These are phyloP conservation scores for Tympanoctomys barrerae DNA, from an alignment of 2,797 vertebrate species.

Conservation along the genomic window DNA sequence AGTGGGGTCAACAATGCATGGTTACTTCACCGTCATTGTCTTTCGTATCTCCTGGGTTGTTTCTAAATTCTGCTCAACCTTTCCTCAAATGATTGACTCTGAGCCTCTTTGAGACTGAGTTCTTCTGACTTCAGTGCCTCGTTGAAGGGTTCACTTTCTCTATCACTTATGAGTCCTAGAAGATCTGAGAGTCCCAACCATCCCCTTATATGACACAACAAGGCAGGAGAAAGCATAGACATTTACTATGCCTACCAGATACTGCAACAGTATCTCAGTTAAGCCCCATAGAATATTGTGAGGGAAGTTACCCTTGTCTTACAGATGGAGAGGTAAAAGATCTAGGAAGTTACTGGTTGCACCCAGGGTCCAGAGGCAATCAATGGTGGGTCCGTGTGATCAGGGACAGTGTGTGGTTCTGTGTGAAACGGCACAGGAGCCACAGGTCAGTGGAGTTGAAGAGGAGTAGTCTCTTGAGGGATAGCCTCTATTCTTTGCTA, in stretches of 20 bases:
- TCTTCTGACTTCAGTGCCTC: background rate
- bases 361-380: background rate
- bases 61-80: background rate
- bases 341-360: background rate
- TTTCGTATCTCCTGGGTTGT: background rate
- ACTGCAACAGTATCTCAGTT: background rate
- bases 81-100: background rate
- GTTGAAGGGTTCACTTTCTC: background rate
- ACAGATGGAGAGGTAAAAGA: background rate
- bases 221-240: background rate
- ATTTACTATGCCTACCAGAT: too few species aligned
- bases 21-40: too few species aligned
- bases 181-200: background rate
- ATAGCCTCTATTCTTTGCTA: too few species aligned
- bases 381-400: background rate
- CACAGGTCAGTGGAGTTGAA: background rate
- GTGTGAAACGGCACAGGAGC: too few species aligned
- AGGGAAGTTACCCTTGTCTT: background rate
- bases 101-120: background rate
- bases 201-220: rapidly evolving
- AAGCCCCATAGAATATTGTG: background rate
- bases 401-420: background rate
- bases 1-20: background rate
- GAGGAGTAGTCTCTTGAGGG: too few species aligned
- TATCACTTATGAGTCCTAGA: background rate